These are phyloP conservation scores for Salvelinus namaycush DNA, from an alignment of 2,113 vertebrate species.

Conservation along the genomic window DNA sequence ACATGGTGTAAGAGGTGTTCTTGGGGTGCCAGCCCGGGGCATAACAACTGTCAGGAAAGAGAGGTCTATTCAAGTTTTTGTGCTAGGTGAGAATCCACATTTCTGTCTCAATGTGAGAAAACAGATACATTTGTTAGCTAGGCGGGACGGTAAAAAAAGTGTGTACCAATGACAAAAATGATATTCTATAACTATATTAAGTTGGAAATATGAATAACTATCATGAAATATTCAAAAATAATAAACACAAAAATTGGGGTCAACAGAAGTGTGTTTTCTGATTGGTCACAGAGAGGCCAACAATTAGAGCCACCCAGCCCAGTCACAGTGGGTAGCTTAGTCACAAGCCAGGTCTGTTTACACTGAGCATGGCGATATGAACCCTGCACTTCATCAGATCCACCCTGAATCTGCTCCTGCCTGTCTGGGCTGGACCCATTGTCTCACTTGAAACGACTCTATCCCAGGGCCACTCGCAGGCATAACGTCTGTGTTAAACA, in stretches of 20 bases:
- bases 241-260: neutral
- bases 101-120: neutral
- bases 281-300: neutral
- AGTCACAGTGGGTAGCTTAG: neutral
- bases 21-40: neutral
- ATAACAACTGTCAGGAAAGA: neutral
- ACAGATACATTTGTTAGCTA: neutral
- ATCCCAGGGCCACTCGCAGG: neutral
- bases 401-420: neutral
- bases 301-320: neutral
- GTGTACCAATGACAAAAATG: neutral
- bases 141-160: neutral
- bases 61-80: neutral
- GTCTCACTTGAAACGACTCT: constrained; percentile 8
- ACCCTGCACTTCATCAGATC: constrained; percentile 9
- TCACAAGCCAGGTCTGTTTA: neutral
- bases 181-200: neutral
- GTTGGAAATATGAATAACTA: neutral
- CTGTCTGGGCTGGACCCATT: neutral
- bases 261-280: neutral
- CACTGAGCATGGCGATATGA: neutral
- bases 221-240: neutral
- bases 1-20: neutral
- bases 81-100: neutral
- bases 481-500: neutral